Evolutionary conservation across 1,140 invertebrate species (phyloP).

Genomic region (Sitobion miscanthi): DNA sequence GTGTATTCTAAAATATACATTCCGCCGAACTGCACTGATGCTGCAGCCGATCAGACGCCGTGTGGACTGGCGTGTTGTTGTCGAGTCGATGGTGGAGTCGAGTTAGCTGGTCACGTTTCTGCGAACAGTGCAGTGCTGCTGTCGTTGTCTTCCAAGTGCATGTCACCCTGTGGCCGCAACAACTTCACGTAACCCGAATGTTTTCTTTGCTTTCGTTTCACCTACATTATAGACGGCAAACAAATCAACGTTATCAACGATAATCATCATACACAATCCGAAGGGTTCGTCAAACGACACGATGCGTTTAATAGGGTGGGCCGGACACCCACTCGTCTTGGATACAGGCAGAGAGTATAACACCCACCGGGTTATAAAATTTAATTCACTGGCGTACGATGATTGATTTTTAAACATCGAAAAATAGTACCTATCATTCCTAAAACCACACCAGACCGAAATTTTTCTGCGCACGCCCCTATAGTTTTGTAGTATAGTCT

Average conservation of each 20-base stretch:
- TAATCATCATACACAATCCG: neutral
- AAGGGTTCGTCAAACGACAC: neutral
- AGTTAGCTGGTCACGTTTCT: conserved; percentile 45
- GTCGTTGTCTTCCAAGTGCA: conserved; percentile 49
- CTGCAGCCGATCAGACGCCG: neutral
- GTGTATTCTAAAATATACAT: neutral
- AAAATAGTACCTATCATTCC: neutral
- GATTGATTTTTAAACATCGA: no score
- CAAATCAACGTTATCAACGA: neutral
- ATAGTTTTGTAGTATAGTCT: no score
- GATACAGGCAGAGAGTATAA: no score
- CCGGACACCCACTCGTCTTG: no score
- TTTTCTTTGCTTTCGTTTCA: conserved; percentile 37
- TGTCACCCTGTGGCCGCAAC: conserved; percentile 2
- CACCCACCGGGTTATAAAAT: no score
- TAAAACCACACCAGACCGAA: no score
- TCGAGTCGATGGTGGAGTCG: neutral
- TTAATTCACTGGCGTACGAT: no score
- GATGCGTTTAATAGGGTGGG: no score
- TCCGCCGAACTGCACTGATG: neutral
- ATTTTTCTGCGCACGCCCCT: no score
- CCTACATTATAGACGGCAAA: neutral
- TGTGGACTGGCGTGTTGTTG: neutral
- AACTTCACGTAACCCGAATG: conserved; percentile 42
- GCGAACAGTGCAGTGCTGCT: conserved; percentile 7